These are phyloP conservation scores for Chaenocephalus aceratus DNA, from an alignment of 2,113 vertebrate species.

Conservation along the genomic window DNA sequence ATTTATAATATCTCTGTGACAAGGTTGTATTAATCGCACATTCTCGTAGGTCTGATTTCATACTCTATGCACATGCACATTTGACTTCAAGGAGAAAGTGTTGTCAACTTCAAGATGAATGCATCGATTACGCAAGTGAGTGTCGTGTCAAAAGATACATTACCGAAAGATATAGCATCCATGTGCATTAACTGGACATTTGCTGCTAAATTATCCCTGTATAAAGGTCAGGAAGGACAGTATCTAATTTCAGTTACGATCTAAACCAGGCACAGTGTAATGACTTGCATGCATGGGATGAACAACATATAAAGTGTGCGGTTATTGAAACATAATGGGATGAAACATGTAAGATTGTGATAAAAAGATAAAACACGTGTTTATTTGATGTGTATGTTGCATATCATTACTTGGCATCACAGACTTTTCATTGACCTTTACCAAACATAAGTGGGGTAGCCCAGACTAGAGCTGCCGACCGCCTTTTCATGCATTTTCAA, in stretches of 20 bases:
- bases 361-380: not conserved
- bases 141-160: constrained; percentile 13
- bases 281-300: constrained; percentile 46
- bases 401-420: not conserved
- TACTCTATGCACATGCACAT: not conserved
- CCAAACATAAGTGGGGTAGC: constrained; percentile 25
- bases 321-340: constrained; percentile 36
- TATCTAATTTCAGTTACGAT: constrained; percentile 16
- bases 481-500: constrained; percentile 62
- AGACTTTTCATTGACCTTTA: constrained; percentile 40
- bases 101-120: constrained; percentile 56
- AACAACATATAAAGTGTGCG: constrained; percentile 43
- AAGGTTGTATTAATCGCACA: constrained; percentile 11
- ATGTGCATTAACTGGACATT: constrained; percentile 51
- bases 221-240: constrained; percentile 14
- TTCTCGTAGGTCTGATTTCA: constrained; percentile 14
- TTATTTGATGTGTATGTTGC: not conserved
- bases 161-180: constrained; percentile 53
- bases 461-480: constrained; percentile 27
- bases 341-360: constrained; percentile 48
- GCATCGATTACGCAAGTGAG: constrained; percentile 39
- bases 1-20: not conserved
- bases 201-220: constrained; percentile 24
- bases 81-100: constrained; percentile 49
- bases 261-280: constrained; percentile 38